These are phyloP conservation scores for Chamaetylas fuelleborni DNA, from an alignment of 2,113 vertebrate species.

Conservation along the genomic window DNA sequence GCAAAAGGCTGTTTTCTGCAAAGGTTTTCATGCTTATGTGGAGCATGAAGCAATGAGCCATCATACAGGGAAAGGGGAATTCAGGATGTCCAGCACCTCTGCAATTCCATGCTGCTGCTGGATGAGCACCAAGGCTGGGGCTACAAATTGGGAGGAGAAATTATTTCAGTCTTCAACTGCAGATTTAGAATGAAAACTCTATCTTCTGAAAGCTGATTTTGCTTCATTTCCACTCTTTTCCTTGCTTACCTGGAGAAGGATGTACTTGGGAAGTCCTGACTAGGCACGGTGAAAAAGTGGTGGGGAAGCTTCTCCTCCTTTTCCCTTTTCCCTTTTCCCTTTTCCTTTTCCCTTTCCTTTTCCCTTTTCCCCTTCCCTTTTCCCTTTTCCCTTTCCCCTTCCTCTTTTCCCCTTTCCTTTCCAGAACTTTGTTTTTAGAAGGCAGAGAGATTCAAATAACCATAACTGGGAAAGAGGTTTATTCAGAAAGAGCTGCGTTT, in stretches of 20 bases:
- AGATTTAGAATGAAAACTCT: background rate
- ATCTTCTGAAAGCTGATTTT: background rate
- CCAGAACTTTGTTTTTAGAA: background rate
- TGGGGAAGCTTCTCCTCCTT: background rate
- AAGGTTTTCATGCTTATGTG: background rate
- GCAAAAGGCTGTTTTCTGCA: background rate
- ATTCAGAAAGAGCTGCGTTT: background rate
- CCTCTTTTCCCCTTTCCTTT: background rate
- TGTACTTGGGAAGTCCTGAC: background rate
- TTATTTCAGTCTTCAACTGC: background rate
- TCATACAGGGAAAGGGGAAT: background rate
- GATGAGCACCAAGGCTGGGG: background rate
- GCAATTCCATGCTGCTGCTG: background rate
- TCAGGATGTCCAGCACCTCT: background rate
- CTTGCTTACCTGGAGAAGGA: background rate
- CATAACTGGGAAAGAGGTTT: background rate
- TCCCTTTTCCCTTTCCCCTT: background rate
- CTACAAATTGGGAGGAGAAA: background rate
- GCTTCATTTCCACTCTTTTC: background rate
- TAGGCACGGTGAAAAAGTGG: background rate
- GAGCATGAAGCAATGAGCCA: background rate
- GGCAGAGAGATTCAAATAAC: background rate
- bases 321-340: background rate
- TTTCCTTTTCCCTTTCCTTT: background rate
- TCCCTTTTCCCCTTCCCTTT: background rate